Base-by-base conservation (phyloP, 2,797 vertebrate species). In the Anguilla marmorata region DNA sequence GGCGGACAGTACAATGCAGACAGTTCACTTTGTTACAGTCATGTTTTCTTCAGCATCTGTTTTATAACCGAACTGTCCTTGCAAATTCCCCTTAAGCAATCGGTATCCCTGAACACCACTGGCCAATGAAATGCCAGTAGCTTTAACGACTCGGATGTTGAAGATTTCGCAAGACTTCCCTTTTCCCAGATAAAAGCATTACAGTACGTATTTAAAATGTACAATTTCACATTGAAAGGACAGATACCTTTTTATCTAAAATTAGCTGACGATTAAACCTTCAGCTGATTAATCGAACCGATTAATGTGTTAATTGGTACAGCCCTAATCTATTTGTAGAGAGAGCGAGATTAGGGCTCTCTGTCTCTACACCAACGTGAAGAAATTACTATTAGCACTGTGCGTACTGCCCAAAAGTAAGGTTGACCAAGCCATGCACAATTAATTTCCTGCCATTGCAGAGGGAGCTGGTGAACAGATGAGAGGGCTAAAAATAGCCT, bases 371-470 rank as follows among this genome's bases (percentile, higher is more conserved):
- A 74, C 72, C 27, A 74, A 74, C 11, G 8, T 76, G 33, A 76
- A 12, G 9, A 37, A 76, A 76, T 1, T 33, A 76, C 27, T 76
- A 19, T 33, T 21, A 76, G 72, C 37, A 33, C 12, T 76, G 72
- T 76, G 72, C 4, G 3, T 37, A 80, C 33, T 80, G 14, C 19
- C 37, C 41, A 80, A 41, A 24, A 76, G 72, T 76, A 33, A 37
- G 41, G 41, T 16, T 16, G 41, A 80, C 14, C 76, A 14, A 80
- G 4, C 76, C 41, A 24, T 48, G 41, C 37, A 45, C 41, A 80
- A 80, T 48, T 80, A 48, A 74, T 80, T 80, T 80, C 76, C 76
- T 80, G 76, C 16, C 37, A 80, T 45, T 45, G 41, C 33, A 21
- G 19, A 37, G 41, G 19, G 30, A 8, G 33, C 33, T 37, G 41